Evolutionary conservation across 2,888 invertebrate species (phyloP).

Genomic region (Noctua janthina): DNA sequence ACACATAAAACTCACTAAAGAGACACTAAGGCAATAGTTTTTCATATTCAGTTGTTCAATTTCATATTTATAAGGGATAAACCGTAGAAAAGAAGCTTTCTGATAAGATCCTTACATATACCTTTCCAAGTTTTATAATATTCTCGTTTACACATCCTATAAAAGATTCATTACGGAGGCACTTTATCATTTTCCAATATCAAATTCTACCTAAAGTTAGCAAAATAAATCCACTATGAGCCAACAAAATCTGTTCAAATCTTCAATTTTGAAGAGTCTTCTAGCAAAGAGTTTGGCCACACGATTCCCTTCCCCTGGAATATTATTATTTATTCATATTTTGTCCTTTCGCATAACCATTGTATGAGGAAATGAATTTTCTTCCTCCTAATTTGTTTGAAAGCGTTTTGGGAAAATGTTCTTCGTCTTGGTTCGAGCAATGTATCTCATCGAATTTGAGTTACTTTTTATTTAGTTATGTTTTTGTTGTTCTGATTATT

Average conservation of each 20-base stretch:
- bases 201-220: conserved; percentile 55
- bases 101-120: too few relatives aligned
- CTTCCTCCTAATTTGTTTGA: conserved; percentile 35
- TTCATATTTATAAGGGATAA: not conserved
- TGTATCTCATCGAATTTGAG: conserved; percentile 19
- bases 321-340: conserved; percentile 57
- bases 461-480: conserved; percentile 8
- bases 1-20: not conserved
- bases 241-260: conserved; percentile 68
- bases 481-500: not conserved
- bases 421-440: not conserved
- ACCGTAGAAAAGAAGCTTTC: not conserved
- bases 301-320: conserved; percentile 26
- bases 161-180: conserved; percentile 44
- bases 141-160: conserved; percentile 19
- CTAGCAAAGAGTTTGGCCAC: conserved; percentile 33
- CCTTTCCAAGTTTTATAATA: not conserved
- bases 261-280: conserved; percentile 70
- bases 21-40: not conserved
- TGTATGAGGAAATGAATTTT: conserved; percentile 42
- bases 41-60: not conserved
- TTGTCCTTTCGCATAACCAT: conserved; percentile 34
- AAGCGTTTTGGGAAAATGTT: conserved; percentile 26
- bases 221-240: conserved; percentile 71
- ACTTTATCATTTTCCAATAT: conserved; percentile 64